Evolutionary conservation across 2,797 vertebrate genomes (phyloP).

Genomic region (Spinus pinus): DNA sequence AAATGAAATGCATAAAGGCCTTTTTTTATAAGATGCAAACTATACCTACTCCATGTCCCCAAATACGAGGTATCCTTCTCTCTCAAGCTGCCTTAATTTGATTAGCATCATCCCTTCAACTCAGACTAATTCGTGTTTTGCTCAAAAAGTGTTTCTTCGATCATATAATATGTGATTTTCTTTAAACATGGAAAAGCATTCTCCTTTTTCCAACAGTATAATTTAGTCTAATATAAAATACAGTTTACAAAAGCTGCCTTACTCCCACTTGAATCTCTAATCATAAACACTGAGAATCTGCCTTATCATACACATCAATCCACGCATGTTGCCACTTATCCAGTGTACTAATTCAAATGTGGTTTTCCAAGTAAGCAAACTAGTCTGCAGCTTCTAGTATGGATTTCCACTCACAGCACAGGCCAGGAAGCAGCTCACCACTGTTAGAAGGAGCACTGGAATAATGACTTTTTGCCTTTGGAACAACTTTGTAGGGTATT

Average conservation of each 20-base stretch:
- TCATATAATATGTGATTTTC: background rate
- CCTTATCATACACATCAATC: background rate
- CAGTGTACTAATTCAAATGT: background rate
- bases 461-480: conserved; percentile 8
- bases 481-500: background rate
- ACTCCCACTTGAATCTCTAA: background rate
- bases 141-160: background rate
- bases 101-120: background rate
- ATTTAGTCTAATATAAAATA: background rate
- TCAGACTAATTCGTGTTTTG: background rate
- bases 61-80: background rate
- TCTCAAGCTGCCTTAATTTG: background rate
- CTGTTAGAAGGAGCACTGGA: conserved; percentile 19
- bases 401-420: background rate
- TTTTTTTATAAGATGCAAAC: background rate
- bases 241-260: background rate
- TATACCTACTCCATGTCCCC: background rate
- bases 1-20: background rate
- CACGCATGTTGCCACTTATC: background rate
- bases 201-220: background rate
- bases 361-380: background rate
- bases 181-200: background rate
- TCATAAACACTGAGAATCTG: background rate
- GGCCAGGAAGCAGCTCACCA: background rate
- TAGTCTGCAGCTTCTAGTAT: background rate